Evolutionary conservation across 2,113 vertebrate species (phyloP).

Genomic region (Grantiella picta): DNA sequence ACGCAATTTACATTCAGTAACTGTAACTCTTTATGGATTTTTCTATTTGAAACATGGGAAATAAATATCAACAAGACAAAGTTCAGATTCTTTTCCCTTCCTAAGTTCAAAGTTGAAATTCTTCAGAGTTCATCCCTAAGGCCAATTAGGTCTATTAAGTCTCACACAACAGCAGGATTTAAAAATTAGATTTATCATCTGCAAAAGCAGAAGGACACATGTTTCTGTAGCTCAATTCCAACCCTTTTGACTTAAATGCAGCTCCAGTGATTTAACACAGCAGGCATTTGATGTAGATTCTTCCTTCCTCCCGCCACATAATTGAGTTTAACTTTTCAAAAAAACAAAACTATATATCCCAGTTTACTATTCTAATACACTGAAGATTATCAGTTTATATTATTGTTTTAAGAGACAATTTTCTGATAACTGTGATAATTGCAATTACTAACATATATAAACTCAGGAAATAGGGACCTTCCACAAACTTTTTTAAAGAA

Average conservation of each 20-base stretch:
- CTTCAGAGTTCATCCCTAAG: neutral
- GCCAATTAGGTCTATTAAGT: neutral
- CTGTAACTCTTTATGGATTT: neutral
- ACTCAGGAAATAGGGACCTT: neutral
- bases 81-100: neutral
- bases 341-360: neutral
- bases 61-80: neutral
- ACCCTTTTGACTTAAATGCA: neutral
- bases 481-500: neutral
- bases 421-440: neutral
- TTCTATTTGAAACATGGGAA: neutral
- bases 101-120: neutral
- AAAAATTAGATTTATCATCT: neutral
- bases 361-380: neutral
- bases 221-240: neutral
- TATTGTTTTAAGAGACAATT: neutral
- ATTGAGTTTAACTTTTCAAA: neutral
- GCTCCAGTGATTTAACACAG: neutral
- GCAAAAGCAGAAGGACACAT: neutral
- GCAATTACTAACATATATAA: neutral
- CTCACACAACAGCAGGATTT: neutral
- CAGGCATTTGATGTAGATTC: neutral
- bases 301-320: neutral
- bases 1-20: neutral
- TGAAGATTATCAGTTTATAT: neutral